Base-by-base conservation (phyloP, 2,113 vertebrate genomes). In the Dinomys branickii region DNA sequence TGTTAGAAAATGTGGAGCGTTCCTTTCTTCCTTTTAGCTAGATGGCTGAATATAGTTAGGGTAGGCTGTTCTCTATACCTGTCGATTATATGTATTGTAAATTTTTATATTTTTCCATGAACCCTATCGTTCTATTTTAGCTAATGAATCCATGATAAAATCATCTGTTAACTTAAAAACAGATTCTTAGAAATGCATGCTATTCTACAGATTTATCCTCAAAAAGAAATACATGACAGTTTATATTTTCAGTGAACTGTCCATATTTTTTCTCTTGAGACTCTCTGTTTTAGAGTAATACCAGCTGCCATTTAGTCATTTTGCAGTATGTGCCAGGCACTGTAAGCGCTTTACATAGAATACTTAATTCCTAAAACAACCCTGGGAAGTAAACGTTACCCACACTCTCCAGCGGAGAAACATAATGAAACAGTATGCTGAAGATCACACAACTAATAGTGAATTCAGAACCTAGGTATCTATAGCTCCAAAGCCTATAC, bases 111-210 rank as follows among this genome's bases (percentile, higher is more conserved):
- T 73, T 93, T 73, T 83, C 75, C 52, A 3, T 94, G 50, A 85
- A 69, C 91, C 26, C 28, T 90, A 4, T 65, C 56, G 24, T 80
- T 95, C 12, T 17, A 59, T 91, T 94, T 94, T 90, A 94, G 90
- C 17, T 33, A 91, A 6, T 67, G 38, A 92, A 73, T 26, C 47
- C 73, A 75, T 88, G 19, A 63, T 56, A 85, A 94, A 91, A 71
- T 44, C 44, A 90, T 44, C 30, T 77, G 4, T 71, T 78, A 93
- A 90, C n/a, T 87, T 33, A 63, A 33, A 56, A 5, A 17, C 47
- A n/a, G 24, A 59, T 93, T 84, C 52, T 88, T 87, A 84, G 28
- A 85, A 77, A 33, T 69, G 16, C 75, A 95, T 75, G 65, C 44
- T 61, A 71, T 54, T 88, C 77, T 91, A 75, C 24, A 85, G 5